phyloP scores from a whole-genome alignment of 2,888 invertebrate genomes.

The Acrocyrtus sp. region DNA sequence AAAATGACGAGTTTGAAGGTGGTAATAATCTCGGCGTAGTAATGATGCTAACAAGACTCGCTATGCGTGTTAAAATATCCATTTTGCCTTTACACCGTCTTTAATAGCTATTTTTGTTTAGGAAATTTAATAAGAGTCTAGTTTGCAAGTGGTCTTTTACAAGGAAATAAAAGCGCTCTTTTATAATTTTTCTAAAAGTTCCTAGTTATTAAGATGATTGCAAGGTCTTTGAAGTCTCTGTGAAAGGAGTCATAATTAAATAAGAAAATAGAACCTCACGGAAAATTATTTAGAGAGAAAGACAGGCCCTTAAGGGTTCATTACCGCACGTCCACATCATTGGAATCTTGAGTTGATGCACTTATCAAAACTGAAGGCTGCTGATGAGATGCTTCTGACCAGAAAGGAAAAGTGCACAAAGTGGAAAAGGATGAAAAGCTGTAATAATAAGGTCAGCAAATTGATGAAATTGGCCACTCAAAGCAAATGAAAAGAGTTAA shows the following conservation, averaged over 20 bases:
- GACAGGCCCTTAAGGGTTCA: conserved; percentile 34
- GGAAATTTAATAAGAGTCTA: conserved; percentile 29
- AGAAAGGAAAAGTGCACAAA: neutral
- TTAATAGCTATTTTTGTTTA: neutral
- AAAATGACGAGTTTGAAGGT: conserved; percentile 41
- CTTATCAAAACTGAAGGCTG: neutral
- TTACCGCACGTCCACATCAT: too few species aligned
- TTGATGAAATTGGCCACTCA: conserved; percentile 34
- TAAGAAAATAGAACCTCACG: conserved; percentile 20
- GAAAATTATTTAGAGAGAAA: conserved; percentile 4
- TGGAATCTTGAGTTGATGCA: conserved; percentile 1
- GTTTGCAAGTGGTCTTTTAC: conserved; percentile 17
- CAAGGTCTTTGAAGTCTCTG: neutral
- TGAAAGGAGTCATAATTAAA: neutral
- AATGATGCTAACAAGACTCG: conserved; percentile 40
- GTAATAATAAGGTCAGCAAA: conserved; percentile 4
- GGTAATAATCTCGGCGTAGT: conserved; percentile 39
- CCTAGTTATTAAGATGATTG: neutral
- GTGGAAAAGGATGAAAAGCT: neutral
- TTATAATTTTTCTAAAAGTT: neutral
- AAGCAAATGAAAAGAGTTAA: conserved; percentile 17
- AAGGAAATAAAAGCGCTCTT: neutral
- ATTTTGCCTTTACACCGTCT: neutral
- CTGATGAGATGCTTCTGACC: conserved; percentile 6
- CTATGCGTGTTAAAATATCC: conserved; percentile 25